These are phyloP conservation scores for Lycopodina hypogea DNA, from an alignment of 37 sponge, comb jelly and placozoan genomes.

Conservation along the genomic window DNA sequence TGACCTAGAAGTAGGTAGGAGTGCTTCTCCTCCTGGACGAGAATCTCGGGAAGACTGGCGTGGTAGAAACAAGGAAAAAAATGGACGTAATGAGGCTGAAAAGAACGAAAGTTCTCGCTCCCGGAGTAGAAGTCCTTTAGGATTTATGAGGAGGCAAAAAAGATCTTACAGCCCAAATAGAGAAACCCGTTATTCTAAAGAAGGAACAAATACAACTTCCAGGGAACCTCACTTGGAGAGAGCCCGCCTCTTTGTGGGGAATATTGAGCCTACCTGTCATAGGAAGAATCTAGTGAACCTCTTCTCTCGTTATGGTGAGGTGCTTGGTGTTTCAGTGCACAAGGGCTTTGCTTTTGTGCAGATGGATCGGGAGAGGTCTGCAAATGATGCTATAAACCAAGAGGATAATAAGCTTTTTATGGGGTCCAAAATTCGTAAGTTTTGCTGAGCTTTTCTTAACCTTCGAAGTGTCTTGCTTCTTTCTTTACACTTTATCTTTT, in stretches of 20 bases:
- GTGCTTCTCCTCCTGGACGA: constrained; percentile 40
- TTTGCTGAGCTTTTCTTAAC: neutral
- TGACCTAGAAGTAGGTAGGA: constrained; percentile 3
- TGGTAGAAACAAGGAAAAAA: neutral
- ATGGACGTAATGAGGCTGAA: neutral
- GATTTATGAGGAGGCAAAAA: neutral
- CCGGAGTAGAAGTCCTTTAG: constrained; percentile 16
- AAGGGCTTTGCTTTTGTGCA: constrained; percentile 70
- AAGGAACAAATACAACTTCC: constrained; percentile 50
- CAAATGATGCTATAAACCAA: constrained; percentile 60
- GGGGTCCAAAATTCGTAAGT: constrained; percentile 67
- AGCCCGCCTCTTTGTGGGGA: constrained; percentile 76
- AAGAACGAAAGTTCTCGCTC: neutral
- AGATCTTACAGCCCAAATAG: constrained; percentile 1
- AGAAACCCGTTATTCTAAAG: neutral
- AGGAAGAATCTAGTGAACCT: constrained; percentile 34
- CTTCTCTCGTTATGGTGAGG: constrained; percentile 60
- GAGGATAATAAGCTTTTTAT: constrained; percentile 47
- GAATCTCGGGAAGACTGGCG: constrained; percentile 41
- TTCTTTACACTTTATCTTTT: neutral
- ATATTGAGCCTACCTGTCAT: constrained; percentile 25
- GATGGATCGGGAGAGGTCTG: constrained; percentile 53
- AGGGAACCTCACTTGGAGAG: constrained; percentile 45
- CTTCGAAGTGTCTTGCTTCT: too few relatives aligned
- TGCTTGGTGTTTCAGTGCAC: constrained; percentile 62